Conservation (phyloP, 2,113 vertebrate species). For the Nicator chloris region DNA sequence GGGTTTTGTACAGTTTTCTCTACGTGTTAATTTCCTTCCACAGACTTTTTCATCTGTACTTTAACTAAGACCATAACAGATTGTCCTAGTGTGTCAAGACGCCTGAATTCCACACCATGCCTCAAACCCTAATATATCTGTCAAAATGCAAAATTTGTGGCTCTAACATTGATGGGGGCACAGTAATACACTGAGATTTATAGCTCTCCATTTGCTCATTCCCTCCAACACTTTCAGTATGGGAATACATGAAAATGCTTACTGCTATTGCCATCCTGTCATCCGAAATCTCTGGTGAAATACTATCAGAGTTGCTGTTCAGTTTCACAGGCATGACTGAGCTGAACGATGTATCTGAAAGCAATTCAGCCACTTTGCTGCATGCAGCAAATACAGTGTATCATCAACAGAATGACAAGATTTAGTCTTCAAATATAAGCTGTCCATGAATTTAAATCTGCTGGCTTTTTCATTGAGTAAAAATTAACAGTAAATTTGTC, state of each 20-base stretch:
- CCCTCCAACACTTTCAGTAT: neutral
- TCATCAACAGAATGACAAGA: neutral
- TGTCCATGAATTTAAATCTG: neutral
- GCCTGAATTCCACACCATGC: neutral
- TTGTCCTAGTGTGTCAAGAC: neutral
- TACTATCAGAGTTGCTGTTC: neutral
- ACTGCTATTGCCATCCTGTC: neutral
- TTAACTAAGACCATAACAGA: neutral
- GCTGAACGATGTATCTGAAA: neutral
- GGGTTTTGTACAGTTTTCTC: neutral
- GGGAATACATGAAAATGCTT: neutral
- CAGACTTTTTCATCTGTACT: neutral
- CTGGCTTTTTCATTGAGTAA: neutral
- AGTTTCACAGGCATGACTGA: neutral
- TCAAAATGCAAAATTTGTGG: slow-evolving; percentile 4
- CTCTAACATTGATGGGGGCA: neutral
- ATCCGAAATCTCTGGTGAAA: neutral
- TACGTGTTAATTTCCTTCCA: neutral
- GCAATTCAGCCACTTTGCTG: neutral
- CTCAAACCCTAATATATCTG: neutral
- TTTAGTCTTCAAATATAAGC: neutral
- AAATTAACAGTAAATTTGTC: neutral
- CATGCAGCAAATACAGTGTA: neutral
- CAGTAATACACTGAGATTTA: neutral
- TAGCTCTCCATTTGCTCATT: neutral